Evolutionary conservation across 2,113 vertebrate species (phyloP).

Genomic region (Gasterosteus nipponicus): DNA sequence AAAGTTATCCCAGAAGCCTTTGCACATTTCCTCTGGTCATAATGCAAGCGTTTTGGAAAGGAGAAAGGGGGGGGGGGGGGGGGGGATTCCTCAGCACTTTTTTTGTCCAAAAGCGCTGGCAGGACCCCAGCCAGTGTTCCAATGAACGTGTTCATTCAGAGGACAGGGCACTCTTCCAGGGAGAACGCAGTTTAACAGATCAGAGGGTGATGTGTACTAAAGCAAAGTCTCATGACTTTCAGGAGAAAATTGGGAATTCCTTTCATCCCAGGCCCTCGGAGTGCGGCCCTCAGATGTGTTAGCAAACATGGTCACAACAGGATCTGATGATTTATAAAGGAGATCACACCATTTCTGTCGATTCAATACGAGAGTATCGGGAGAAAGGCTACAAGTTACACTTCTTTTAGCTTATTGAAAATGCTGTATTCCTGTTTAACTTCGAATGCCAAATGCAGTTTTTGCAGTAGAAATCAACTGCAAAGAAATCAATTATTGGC

Average conservation of each 20-base stretch:
- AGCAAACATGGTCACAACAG: slow-evolving; percentile 11
- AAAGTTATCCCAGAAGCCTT: slow-evolving; percentile 65
- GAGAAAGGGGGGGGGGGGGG: slow-evolving; percentile 31
- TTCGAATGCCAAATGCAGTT: slow-evolving; percentile 40
- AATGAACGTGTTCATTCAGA: slow-evolving; percentile 68
- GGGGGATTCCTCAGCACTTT: slow-evolving; percentile 67
- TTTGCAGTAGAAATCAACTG: slow-evolving; percentile 26
- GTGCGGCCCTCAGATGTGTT: slow-evolving; percentile 15
- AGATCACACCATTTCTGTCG: background rate
- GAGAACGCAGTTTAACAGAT: slow-evolving; percentile 71
- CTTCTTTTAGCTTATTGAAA: background rate
- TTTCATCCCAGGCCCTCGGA: background rate
- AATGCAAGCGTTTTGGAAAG: slow-evolving; percentile 44
- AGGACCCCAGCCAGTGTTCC: slow-evolving; percentile 68
- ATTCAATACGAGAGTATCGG: too few species aligned
- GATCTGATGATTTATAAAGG: background rate
- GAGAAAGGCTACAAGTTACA: background rate
- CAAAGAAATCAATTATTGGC: background rate
- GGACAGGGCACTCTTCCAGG: slow-evolving; percentile 73
- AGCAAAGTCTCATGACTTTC: slow-evolving; percentile 62
- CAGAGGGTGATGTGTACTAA: slow-evolving; percentile 57
- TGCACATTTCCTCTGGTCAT: slow-evolving; percentile 45
- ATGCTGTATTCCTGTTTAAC: slow-evolving; percentile 1
- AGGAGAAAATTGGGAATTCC: slow-evolving; percentile 24
- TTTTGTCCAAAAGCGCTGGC: slow-evolving; percentile 74